Evolutionary conservation across 2,888 invertebrate species (phyloP).

Genomic region (Anticlea derivata): DNA sequence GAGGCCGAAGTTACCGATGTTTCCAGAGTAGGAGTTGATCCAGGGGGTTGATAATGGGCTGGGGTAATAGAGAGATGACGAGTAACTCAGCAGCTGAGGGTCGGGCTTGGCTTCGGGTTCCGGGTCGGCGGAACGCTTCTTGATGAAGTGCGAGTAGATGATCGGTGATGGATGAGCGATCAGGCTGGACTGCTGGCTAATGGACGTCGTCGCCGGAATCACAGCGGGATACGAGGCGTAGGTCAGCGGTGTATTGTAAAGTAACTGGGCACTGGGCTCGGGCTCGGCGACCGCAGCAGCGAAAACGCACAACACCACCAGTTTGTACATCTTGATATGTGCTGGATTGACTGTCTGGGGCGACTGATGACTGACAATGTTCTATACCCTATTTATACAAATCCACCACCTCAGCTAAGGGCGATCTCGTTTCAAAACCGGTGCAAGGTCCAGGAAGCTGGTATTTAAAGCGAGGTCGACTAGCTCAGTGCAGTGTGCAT

Average conservation of each 20-base stretch:
- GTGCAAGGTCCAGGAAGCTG: slow-evolving; percentile 66
- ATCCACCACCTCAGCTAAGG: slow-evolving; percentile 53
- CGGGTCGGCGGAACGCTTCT: slow-evolving; percentile 40
- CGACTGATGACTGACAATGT: slow-evolving; percentile 56
- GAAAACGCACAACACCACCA: slow-evolving; percentile 83
- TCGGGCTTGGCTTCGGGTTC: slow-evolving; percentile 28
- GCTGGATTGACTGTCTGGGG: slow-evolving; percentile 43
- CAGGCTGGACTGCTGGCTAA: slow-evolving; percentile 61
- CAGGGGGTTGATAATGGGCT: slow-evolving; percentile 8
- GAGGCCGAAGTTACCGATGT: slow-evolving; percentile 4
- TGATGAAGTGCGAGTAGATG: slow-evolving; percentile 52
- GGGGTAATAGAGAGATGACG: slow-evolving; percentile 28
- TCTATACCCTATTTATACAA: slow-evolving; percentile 58
- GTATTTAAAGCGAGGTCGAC: slow-evolving; percentile 60
- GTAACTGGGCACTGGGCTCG: slow-evolving; percentile 32
- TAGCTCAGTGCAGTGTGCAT: slow-evolving; percentile 47
- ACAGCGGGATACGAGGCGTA: slow-evolving; percentile 46
- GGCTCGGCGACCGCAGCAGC: slow-evolving; percentile 76
- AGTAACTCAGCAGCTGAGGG: slow-evolving; percentile 39
- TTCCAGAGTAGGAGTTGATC: slow-evolving; percentile 20
- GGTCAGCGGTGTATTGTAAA: slow-evolving; percentile 19
- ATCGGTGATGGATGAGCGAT: slow-evolving; percentile 61
- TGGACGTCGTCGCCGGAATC: slow-evolving; percentile 56
- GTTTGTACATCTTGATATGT: slow-evolving; percentile 70
- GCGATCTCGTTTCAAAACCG: slow-evolving; percentile 62